Conservation (phyloP, 2,113 vertebrate species). For the Nannobrachium achirus region DNA sequence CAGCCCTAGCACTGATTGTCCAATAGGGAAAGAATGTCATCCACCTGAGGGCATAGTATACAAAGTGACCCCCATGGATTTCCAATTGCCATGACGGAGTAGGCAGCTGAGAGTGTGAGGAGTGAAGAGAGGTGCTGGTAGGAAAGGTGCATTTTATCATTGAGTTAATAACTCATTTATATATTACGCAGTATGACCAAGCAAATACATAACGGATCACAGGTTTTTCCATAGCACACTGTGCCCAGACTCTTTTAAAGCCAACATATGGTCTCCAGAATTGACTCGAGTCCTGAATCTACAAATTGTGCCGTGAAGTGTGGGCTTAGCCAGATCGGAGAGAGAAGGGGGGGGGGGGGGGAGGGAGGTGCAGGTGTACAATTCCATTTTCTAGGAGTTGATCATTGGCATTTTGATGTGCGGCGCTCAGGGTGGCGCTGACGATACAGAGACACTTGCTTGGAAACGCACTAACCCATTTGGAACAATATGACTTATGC, state of each 20-base stretch:
- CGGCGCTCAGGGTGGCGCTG: slow-evolving; percentile 33
- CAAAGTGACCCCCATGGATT: slow-evolving; percentile 63
- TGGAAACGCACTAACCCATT: not conserved
- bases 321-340: slow-evolving; percentile 37
- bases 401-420: slow-evolving; percentile 58
- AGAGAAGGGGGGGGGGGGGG: slow-evolving; percentile 35
- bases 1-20: slow-evolving; percentile 24
- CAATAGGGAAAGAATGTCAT: slow-evolving; percentile 41
- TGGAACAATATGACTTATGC: no score
- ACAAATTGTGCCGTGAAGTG: slow-evolving; percentile 10
- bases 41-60: slow-evolving; percentile 55
- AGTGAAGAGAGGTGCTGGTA: slow-evolving; percentile 54
- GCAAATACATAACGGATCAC: slow-evolving; percentile 56
- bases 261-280: slow-evolving; percentile 50
- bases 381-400: slow-evolving; percentile 40
- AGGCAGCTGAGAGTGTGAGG: slow-evolving; percentile 59
- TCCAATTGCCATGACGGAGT: slow-evolving; percentile 62
- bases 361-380: slow-evolving; percentile 18
- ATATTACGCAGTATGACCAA: slow-evolving; percentile 61
- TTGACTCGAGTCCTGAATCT: slow-evolving; percentile 23
- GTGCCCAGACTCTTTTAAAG: slow-evolving; percentile 49
- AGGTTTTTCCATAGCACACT: slow-evolving; percentile 36
- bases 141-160: slow-evolving; percentile 66
- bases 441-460: slow-evolving; percentile 1
- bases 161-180: slow-evolving; percentile 70